These are phyloP conservation scores for Conchocele bisecta DNA, from an alignment of 2,888 invertebrate species.

Conservation along the genomic window DNA sequence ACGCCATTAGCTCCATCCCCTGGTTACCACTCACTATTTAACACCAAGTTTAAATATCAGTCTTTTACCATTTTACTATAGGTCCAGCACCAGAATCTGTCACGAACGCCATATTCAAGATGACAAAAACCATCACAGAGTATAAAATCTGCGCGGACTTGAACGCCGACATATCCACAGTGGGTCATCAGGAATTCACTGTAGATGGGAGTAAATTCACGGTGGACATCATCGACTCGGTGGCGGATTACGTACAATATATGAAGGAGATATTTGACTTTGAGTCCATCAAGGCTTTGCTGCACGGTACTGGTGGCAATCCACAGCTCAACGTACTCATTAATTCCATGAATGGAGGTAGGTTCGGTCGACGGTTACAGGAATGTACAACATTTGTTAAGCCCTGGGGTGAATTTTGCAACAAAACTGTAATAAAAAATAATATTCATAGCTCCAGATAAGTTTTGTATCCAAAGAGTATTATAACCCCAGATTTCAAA, in stretches of 20 bases:
- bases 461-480: no score
- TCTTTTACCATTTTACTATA: no score
- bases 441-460: no score
- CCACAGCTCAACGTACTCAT: constrained; percentile 92
- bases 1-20: no score
- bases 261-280: constrained; percentile 99
- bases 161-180: constrained; percentile 85
- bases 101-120: constrained; percentile 93
- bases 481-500: no score
- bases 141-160: constrained; percentile 92
- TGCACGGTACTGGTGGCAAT: constrained; percentile 86
- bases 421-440: no score
- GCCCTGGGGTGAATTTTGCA: no score
- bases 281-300: constrained; percentile 88
- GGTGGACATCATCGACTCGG: constrained; percentile 92
- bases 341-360: constrained; percentile 97
- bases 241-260: constrained; percentile 92
- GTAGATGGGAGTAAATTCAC: constrained; percentile 83
- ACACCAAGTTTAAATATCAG: no score
- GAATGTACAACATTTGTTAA: no score
- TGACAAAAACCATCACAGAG: constrained; percentile 90
- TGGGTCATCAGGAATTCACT: constrained; percentile 88
- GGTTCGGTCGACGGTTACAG: constrained; percentile 58
- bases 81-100: constrained; percentile 95
- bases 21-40: no score